Conservation (phyloP, 2,888 invertebrate species). For the Melitaea athalia region DNA sequence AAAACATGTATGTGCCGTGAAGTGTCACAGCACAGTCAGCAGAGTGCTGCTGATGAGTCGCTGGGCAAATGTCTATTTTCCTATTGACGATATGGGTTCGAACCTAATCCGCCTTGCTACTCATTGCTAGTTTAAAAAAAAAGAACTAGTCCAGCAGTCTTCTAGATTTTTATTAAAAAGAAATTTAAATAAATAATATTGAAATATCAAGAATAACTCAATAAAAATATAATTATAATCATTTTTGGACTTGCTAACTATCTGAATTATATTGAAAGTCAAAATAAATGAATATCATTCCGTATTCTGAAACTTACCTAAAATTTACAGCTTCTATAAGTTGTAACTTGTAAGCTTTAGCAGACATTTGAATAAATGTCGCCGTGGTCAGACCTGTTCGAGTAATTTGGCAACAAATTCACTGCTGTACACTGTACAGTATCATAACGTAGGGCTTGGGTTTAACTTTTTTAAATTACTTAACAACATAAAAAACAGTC, state of each 20-base stretch:
- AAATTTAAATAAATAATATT: no score
- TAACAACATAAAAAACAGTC: neutral
- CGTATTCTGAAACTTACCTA: conserved; percentile 1
- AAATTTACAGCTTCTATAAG: neutral
- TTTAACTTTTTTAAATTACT: conserved; percentile 1
- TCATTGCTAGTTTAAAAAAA: no score
- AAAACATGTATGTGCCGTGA: no score
- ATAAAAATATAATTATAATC: no score
- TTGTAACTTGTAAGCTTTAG: conserved; percentile 43
- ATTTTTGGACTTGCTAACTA: neutral
- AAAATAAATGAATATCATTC: neutral
- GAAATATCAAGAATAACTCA: no score
- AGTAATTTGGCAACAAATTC: conserved; percentile 67
- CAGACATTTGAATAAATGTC: conserved; percentile 70
- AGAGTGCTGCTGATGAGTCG: no score
- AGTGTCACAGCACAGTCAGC: no score
- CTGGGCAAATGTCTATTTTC: no score
- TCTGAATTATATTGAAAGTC: neutral
- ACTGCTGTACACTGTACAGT: conserved; percentile 41
- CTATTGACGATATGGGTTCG: no score
- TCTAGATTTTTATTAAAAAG: no score
- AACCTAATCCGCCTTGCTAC: no score
- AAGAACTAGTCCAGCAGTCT: no score
- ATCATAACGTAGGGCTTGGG: conserved; percentile 34
- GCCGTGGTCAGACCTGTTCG: conserved; percentile 52